Evolutionary conservation across 1,140 invertebrate genomes (phyloP).

Genomic region (Nymphalis io): DNA sequence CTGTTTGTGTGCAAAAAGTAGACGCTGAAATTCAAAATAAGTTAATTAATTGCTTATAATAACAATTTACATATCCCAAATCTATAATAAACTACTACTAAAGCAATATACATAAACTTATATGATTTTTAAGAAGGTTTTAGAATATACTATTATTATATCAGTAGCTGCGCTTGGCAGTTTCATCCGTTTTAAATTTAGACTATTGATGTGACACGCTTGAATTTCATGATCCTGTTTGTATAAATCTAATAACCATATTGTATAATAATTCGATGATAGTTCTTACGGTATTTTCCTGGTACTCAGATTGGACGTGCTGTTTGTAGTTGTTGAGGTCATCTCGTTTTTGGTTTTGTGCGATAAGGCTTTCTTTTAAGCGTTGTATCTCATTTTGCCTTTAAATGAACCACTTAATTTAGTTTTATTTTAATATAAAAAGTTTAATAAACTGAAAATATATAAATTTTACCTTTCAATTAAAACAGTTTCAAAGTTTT

Average conservation of each 20-base stretch:
- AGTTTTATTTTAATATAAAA: background rate
- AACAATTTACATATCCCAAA: background rate
- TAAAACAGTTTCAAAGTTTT: slow-evolving; percentile 81
- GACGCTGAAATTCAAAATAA: slow-evolving; percentile 53
- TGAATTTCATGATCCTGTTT: too few species aligned
- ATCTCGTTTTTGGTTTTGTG: slow-evolving; percentile 70
- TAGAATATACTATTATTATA: too few species aligned
- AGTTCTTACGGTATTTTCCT: slow-evolving; percentile 80
- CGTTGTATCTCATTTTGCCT: slow-evolving; percentile 76
- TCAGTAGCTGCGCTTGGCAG: too few species aligned
- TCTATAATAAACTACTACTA: too few species aligned
- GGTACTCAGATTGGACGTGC: slow-evolving; percentile 79
- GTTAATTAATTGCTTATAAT: background rate
- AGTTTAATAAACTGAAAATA: background rate
- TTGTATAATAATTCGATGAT: background rate
- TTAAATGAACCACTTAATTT: slow-evolving; percentile 33
- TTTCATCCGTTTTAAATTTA: too few species aligned
- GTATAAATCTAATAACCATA: slow-evolving; percentile 6
- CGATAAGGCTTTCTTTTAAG: slow-evolving; percentile 63
- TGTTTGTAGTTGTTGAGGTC: slow-evolving; percentile 80
- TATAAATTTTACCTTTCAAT: slow-evolving; percentile 57
- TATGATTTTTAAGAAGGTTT: too few species aligned
- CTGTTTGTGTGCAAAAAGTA: slow-evolving; percentile 82
- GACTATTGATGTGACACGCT: too few species aligned
- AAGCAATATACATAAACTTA: too few species aligned